Percentiles rank a stretch among this genome's conserved stretches.
phyloP scores from a whole-genome alignment of 1,140 invertebrate genomes.

The Drosophila repleta region DNA sequence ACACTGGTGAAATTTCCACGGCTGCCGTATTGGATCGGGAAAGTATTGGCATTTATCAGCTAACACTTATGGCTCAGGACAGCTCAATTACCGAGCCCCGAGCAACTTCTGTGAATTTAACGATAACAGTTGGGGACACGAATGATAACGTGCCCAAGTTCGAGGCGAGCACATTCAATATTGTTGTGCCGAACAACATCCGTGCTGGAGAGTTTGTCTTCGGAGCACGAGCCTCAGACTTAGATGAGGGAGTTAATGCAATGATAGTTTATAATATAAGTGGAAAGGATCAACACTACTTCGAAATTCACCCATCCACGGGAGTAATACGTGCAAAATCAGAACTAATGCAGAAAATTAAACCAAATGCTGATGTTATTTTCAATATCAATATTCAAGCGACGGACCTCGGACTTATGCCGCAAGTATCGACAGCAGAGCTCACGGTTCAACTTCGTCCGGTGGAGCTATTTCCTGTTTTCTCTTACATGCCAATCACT shows the following conservation, averaged over 20 bases:
- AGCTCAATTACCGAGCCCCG: conserved; percentile 92
- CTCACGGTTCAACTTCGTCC: conserved; percentile 89
- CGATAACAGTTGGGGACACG: conserved; percentile 90
- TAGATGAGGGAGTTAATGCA: conserved; percentile 91
- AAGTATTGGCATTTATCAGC: conserved; percentile 89
- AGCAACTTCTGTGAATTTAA: conserved; percentile 92
- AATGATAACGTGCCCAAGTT: conserved; percentile 95
- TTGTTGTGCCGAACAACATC: conserved; percentile 91
- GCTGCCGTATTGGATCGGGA: conserved; percentile 91
- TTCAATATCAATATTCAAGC: conserved; percentile 91
- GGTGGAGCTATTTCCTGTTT: conserved; percentile 90
- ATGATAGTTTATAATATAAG: conserved; percentile 90
- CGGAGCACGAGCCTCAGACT: conserved; percentile 92
- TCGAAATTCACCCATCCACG: conserved; percentile 90
- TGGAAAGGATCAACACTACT: conserved; percentile 90
- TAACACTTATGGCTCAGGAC: conserved; percentile 94
- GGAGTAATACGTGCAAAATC: conserved; percentile 92
- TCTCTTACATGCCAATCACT: conserved; percentile 87
- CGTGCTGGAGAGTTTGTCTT: conserved; percentile 92
- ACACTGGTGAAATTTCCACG: conserved; percentile 91
- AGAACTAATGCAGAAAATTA: conserved; percentile 77
- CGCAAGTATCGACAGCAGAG: conserved; percentile 87
- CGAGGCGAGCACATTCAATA: conserved; percentile 88
- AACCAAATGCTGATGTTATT: conserved; percentile 83
- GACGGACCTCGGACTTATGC: conserved; percentile 88